Percentiles rank a stretch among this genome's conserved stretches.
These are phyloP conservation scores for Clarias fuscus DNA, from an alignment of 2,797 vertebrate species.

Conservation along the genomic window DNA sequence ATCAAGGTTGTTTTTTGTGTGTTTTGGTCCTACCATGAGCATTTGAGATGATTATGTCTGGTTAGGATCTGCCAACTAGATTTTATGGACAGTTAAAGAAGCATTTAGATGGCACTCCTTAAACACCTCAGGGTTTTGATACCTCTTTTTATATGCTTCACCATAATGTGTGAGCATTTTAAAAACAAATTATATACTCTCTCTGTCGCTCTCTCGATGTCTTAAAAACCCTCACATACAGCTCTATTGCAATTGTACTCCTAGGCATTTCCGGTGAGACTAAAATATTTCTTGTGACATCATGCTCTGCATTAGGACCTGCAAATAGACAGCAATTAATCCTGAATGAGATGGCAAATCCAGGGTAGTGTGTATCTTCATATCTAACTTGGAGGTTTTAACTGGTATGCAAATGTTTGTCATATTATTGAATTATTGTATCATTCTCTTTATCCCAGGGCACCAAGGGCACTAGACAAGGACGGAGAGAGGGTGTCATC, in stretches of 20 bases:
- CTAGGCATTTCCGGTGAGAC: neutral
- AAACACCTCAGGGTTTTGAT: neutral
- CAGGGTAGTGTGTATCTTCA: neutral
- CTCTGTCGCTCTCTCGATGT: neutral
- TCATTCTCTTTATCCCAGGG: too few relatives aligned
- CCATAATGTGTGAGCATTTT: neutral
- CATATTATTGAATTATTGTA: neutral
- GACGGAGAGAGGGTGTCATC: too few relatives aligned
- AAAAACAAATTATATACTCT: constrained; percentile 18
- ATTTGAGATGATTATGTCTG: constrained; percentile 9
- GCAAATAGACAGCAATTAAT: neutral
- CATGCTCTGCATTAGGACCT: neutral
- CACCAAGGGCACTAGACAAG: too few relatives aligned
- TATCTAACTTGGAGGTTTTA: neutral
- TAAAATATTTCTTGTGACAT: neutral
- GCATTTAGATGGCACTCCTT: constrained; percentile 9
- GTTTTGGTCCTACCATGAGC: neutral
- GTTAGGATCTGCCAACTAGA: constrained; percentile 13
- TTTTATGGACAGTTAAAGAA: constrained; percentile 5
- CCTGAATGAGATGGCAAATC: neutral
- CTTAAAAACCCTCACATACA: neutral
- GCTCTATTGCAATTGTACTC: neutral
- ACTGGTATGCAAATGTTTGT: too few relatives aligned
- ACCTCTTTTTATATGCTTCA: constrained; percentile 1
- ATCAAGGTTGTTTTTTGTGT: neutral